Evolutionary conservation across 2,797 vertebrate genomes (phyloP), one percentile per base, ranked within the genome.

Genomic region (Mus caroli): DNA sequence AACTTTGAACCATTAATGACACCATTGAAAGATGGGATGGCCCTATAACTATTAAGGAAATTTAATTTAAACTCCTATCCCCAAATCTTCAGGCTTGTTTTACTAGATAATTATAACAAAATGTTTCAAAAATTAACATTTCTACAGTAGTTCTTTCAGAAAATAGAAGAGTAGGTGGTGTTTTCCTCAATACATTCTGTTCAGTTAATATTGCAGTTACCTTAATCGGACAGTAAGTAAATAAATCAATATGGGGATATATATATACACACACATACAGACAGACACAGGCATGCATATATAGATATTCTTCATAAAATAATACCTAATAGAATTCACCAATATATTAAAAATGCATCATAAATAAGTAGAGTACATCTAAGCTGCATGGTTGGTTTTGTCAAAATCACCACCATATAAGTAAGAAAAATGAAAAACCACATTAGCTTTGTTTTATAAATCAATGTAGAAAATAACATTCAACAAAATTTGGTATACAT

Each of bases 1-100:
- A 95, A 79, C n/a, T 8, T 64, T 54, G 86, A 73, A 85, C 58
- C 24, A 69, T 85, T 69, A 96, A 71, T 90, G 58, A 82, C 17
- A 76, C 84, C 82, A 75, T 90, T 93, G 84, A 88, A 96, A 58
- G 34, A 34, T 71, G 91, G 31, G 84, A 84, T 58, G 37, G 26
- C 82, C 50, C 19, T 91, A 54, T 43, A 91, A 54, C 22, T 80
- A n/a, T 43, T 64, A 88, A 52, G 34, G 40, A 60, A 91, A 86
- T 60, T 91, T 73, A 86, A 78, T 58, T 84, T 76, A 94, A 78
- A 89, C 7, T 67, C 28, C 34, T 15, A 52, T 37, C 37, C 24
- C 52, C 4, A 50, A 84, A 77, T 76, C 79, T 85, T 90, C 24
- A 85, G 31, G 37, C 22, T 78, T 28, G 20, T 60, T 80, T 91